phyloP scores from a whole-genome alignment of 2,888 invertebrate species.

The Galeopsomyia nigrocyanea region DNA sequence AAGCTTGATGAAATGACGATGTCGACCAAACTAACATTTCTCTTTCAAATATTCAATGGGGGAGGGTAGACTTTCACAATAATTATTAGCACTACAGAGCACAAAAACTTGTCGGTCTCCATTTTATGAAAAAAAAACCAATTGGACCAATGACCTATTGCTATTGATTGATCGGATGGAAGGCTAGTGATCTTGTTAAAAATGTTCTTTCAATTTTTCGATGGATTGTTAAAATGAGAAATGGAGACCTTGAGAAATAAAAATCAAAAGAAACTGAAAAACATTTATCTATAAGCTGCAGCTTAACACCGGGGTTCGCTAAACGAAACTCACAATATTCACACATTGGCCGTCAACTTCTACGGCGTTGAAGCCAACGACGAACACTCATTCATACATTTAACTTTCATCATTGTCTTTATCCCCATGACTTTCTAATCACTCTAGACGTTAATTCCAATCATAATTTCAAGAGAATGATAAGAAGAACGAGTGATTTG shows the following conservation, averaged over 20 bases:
- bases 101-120: constrained; percentile 43
- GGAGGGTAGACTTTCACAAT: constrained; percentile 48
- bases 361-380: constrained; percentile 62
- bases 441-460: background rate
- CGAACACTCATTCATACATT: constrained; percentile 59
- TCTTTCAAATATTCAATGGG: constrained; percentile 43
- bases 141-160: no score
- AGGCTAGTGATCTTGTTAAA: no score
- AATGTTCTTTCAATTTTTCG: no score
- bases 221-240: constrained; percentile 9
- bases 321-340: constrained; percentile 52
- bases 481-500: constrained; percentile 13
- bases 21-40: constrained; percentile 37
- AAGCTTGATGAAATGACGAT: constrained; percentile 45
- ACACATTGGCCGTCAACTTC: constrained; percentile 55
- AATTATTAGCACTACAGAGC: constrained; percentile 52
- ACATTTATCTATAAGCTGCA: constrained; percentile 47
- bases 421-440: constrained; percentile 39
- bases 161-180: no score
- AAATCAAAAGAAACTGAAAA: constrained; percentile 23
- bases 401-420: constrained; percentile 43
- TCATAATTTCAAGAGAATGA: background rate
- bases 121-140: constrained; percentile 29
- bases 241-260: constrained; percentile 42
- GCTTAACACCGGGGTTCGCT: constrained; percentile 48